Conservation (phyloP, 2,797 vertebrate genomes). For the Ambastaia sidthimunki region DNA sequence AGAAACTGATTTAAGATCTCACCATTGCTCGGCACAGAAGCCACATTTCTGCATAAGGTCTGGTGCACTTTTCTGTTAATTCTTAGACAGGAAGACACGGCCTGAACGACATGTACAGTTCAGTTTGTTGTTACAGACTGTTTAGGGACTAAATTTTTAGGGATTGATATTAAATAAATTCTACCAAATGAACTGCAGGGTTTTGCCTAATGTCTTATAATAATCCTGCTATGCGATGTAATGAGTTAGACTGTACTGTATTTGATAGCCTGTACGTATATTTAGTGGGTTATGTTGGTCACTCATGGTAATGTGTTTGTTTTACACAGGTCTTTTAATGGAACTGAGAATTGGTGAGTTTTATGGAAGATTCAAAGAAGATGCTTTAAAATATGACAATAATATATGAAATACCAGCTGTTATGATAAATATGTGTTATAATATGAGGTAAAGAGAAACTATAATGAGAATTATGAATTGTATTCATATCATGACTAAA, state of each 20-base stretch:
- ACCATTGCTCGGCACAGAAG: too few species aligned
- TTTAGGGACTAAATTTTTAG: too few species aligned
- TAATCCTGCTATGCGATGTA: slow-evolving; percentile 13
- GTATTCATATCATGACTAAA: too few species aligned
- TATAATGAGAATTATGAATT: too few species aligned
- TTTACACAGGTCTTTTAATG: slow-evolving; percentile 74
- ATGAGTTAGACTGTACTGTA: slow-evolving; percentile 3
- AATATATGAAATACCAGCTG: not conserved
- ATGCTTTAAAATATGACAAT: not conserved
- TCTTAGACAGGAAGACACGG: not conserved
- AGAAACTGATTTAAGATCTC: not conserved
- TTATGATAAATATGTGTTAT: not conserved
- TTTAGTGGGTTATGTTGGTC: slow-evolving; percentile 43
- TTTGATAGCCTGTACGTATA: slow-evolving; percentile 10
- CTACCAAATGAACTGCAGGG: not conserved
- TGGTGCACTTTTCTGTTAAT: not conserved
- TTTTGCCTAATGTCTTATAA: too few species aligned
- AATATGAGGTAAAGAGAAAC: too few species aligned
- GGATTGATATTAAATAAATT: not conserved
- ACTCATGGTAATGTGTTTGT: slow-evolving; percentile 53
- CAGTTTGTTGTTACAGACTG: not conserved
- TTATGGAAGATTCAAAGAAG: not conserved
- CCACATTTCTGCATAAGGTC: not conserved
- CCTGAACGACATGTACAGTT: not conserved
- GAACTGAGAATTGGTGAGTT: slow-evolving; percentile 79